Conservation (phyloP, 2,888 invertebrate genomes). For the Catotricha subobsoleta region DNA sequence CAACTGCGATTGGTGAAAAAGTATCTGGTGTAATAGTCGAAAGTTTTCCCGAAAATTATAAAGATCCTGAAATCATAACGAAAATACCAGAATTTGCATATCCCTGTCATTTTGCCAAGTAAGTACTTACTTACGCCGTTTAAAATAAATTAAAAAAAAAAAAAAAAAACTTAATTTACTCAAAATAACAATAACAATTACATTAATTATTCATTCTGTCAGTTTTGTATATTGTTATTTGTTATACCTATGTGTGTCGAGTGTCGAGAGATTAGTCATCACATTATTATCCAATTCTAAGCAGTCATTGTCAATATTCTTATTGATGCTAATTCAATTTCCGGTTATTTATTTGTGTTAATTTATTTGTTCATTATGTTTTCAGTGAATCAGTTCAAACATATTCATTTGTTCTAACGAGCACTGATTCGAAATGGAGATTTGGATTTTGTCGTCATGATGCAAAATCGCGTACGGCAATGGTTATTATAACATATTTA, state of each 20-base stretch:
- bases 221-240: background rate
- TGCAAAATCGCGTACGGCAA: conserved; percentile 69
- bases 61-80: conserved; percentile 67
- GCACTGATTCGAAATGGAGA: conserved; percentile 86
- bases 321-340: too few relatives aligned
- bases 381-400: conserved; percentile 72
- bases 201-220: background rate
- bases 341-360: too few relatives aligned
- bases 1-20: conserved; percentile 12
- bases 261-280: background rate
- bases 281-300: background rate
- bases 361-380: conserved; percentile 20
- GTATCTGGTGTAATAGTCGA: conserved; percentile 44
- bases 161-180: background rate
- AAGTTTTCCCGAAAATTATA: conserved; percentile 69
- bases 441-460: conserved; percentile 96
- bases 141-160: background rate
- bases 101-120: conserved; percentile 67
- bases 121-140: conserved; percentile 21
- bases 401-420: conserved; percentile 93
- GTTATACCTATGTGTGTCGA: background rate
- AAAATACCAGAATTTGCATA: conserved; percentile 84
- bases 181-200: too few relatives aligned
- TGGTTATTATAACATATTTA: conserved; percentile 70
- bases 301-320: background rate